Base-by-base conservation (phyloP, 2,888 invertebrate species). In the Drosophila picticornis region DNA sequence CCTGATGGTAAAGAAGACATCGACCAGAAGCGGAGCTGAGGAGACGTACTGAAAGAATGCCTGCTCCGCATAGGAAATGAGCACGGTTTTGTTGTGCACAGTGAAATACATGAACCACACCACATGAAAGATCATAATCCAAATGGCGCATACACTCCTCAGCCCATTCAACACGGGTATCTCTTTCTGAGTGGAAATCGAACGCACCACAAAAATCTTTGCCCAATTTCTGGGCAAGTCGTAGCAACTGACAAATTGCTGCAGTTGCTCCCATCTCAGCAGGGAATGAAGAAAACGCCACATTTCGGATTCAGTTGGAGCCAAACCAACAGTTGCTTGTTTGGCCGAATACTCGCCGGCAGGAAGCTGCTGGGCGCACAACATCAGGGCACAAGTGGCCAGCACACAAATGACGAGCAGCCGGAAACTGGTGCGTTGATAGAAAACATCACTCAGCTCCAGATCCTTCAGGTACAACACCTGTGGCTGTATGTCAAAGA, bases 41-140 rank as follows among this genome's bases (percentile, higher is more conserved):
- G 93, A 92, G 1, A 93, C 91, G 57, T 93, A 93, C 67, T 93
- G 93, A 48, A 92, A 93, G 71, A 92, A 91, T 0, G 90, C 72
- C 73, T 91, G 90, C 67, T 93, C 93, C 0, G 91, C 92, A 67
- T 92, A 92, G 2, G 92, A 90, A 25, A 93, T 85, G 29, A 93
- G 70, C 43, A 93, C 92, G 0, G 92, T 90, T 75, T 93, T 92
- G 71, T 93, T 93, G 72, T 93, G 91, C 1, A 93, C 92, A 0
- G 93, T 92, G 13, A 92, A 93, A 78, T 93, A 93, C 92, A 93
- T 93, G 78, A 91, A 93, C 93, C 93, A 93, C 34, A 91, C 81
- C 27, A 93, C 91, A 75, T 93, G 93, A 67, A 93, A 93, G 3
- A 92, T 76, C 81, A 93, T 90, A 29, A 93, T 93, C 92, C 93